Evolutionary conservation across 2,888 invertebrate species (phyloP).

Genomic region (Agrilus cyanescens): DNA sequence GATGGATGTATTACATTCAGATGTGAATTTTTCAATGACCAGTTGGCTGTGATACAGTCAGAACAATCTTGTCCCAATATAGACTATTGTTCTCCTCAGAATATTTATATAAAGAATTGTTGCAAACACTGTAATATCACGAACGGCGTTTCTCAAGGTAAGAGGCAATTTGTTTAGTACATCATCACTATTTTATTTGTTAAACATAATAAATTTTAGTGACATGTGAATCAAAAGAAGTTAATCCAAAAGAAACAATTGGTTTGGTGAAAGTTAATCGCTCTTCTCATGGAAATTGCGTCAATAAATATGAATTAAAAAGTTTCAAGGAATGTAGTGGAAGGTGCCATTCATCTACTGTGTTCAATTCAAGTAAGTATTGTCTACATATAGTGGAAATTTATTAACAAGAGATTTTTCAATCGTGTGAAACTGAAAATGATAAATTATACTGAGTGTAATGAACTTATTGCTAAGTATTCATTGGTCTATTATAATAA

Average conservation of each 20-base stretch:
- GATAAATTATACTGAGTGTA: no score
- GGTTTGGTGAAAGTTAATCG: slow-evolving; percentile 42
- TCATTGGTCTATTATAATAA: no score
- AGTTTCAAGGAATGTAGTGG: slow-evolving; percentile 63
- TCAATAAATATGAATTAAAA: slow-evolving; percentile 45
- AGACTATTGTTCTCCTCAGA: slow-evolving; percentile 43
- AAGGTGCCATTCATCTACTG: slow-evolving; percentile 54
- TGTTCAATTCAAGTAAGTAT: slow-evolving; percentile 51
- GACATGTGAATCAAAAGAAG: slow-evolving; percentile 43
- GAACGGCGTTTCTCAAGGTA: slow-evolving; percentile 36
- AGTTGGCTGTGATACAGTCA: slow-evolving; percentile 33
- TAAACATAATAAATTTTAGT: slow-evolving; percentile 30
- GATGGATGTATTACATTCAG: slow-evolving; percentile 52
- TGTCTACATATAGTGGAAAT: no score
- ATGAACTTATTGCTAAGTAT: no score
- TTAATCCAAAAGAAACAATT: slow-evolving; percentile 43
- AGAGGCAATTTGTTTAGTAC: slow-evolving; percentile 12
- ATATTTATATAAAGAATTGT: slow-evolving; percentile 51
- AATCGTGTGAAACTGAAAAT: no score
- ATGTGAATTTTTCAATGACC: slow-evolving; percentile 39
- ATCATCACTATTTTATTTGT: not conserved
- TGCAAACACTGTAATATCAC: slow-evolving; percentile 52
- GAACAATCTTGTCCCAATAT: slow-evolving; percentile 51
- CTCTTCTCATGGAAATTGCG: slow-evolving; percentile 47
- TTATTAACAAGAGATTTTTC: no score